Evolutionary conservation across 2,797 vertebrate species (phyloP), one percentile per base, ranked within the genome.

Genomic region (Sebastes steindachneri): DNA sequence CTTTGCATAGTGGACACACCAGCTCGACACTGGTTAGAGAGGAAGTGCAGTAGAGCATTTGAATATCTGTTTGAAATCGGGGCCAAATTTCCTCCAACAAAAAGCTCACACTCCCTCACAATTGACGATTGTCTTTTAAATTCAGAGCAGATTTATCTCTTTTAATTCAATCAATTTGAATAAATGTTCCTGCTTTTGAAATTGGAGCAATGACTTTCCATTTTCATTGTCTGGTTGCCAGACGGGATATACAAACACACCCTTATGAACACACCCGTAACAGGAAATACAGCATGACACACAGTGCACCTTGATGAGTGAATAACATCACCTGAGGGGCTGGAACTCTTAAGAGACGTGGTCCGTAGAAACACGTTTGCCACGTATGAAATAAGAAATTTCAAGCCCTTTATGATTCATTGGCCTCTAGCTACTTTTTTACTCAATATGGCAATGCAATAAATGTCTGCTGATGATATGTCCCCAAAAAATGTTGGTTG

Each of bases 1-100:
- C 66, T 93, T 91, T 90, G 75, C 86, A 86, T 87, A 9, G 48
- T 29, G 14, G 79, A 29, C 60, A 37, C 54, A 66, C 26, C 3
- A 29, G 33, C 15, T 28, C 3, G 10, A 59, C 26, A 5, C 35
- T 8, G 53, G 31, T 53, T 26, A 29, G 17, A 45, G 25, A 54
- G 12, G 25, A 75, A 63, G 59, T 45, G 55, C 29, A 76, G 62
- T 14, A 35, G 9, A 69, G 25, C 25, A 45, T 77, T 73, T 86
- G 21, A 83, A 67, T 66, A 35, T 73, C n/a, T 67, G 12, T 75
- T 64, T 77, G 54, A 66, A 73, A 63, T 10, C 3, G 14, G 33
- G 77, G 80, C 78, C 87, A 87, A 82, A 80, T 75, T 15, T 79
- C 25, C 58, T 15, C 26, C 19, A 21, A 55, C 29, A 60, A 37